Base-by-base conservation (phyloP, 2,797 vertebrate species). In the Spea hammondii region DNA sequence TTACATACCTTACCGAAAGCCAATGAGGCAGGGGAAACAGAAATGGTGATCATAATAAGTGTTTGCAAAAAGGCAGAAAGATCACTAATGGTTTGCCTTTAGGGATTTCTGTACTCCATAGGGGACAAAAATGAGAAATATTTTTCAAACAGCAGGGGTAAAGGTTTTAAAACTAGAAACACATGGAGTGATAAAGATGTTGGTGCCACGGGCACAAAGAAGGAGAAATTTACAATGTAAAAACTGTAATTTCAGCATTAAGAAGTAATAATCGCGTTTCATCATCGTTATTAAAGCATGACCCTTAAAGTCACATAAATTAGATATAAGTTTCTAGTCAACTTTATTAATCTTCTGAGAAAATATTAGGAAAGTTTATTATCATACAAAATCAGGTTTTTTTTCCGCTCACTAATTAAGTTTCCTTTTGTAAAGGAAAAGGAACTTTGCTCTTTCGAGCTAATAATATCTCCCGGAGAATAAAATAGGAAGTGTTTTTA, bases 101-200 rank as follows among this genome's bases (percentile, higher is more conserved):
- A 97, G 97, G 97, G 97, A 98, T 97, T 98, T 98, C 95, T 95
- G 93, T 95, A 96, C 97, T 95, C 97, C 96, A 97, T 97, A 96
- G 97, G 97, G 97, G 95, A 97, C 90, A 96, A 96, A 98, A 98
- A 99, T 99, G 97, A 99, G 97, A 97, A 99, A 98, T 98, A 99
- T 99, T 98, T 99, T 99, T 99, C 97, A 99, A 99, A 99, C 97
- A 99, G 97, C 97, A 94, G 97, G 97, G 97, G 97, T 96, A 99
- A 99, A 99, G 97, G 97, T 98, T 99, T 97, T 97, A 99, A 97
- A 97, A 98, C 95, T 96, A 96, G 96, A 96, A 98, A 96, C 97
- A 97, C 97, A 98, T 96, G 97, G 96, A 95, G 97, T 96, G 97
- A 99, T 99, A 96, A 99, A 98, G 96, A 98, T 98, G 97, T 96